Conservation (phyloP, 2,113 vertebrate species). For the Camarhynchus parvulus region DNA sequence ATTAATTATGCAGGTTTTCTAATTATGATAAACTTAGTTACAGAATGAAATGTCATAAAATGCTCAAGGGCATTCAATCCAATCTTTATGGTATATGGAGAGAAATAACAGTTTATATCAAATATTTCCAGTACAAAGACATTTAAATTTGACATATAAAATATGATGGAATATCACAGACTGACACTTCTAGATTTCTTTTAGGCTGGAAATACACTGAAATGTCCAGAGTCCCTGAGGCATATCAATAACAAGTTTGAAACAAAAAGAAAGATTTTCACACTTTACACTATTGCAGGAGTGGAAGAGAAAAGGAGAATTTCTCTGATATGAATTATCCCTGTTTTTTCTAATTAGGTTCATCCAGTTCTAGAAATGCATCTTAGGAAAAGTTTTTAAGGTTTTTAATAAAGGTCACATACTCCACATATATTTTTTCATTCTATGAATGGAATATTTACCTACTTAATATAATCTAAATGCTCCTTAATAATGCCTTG, state of each 20-base stretch:
- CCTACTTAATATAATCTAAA: not conserved
- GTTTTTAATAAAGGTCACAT: not conserved
- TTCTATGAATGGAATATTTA: not conserved
- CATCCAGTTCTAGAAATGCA: not conserved
- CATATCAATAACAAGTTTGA: not conserved
- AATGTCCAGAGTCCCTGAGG: not conserved
- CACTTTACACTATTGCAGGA: not conserved
- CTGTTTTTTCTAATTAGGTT: not conserved
- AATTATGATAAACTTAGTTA: not conserved
- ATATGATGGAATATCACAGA: not conserved
- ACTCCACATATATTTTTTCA: not conserved
- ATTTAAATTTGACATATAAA: not conserved
- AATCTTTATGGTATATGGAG: not conserved
- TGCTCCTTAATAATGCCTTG: not conserved
- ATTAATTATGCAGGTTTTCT: not conserved
- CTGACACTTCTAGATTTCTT: not conserved
- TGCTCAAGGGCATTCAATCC: not conserved
- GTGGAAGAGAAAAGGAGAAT: not conserved
- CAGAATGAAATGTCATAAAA: not conserved
- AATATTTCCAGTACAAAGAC: not conserved
- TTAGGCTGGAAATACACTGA: not conserved
- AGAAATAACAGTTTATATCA: not conserved
- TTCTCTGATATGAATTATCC: not conserved
- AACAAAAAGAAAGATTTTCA: not conserved
- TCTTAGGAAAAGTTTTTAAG: not conserved